Evolutionary conservation across 1,140 invertebrate genomes (phyloP).

Genomic region (Babylonia areolata): DNA sequence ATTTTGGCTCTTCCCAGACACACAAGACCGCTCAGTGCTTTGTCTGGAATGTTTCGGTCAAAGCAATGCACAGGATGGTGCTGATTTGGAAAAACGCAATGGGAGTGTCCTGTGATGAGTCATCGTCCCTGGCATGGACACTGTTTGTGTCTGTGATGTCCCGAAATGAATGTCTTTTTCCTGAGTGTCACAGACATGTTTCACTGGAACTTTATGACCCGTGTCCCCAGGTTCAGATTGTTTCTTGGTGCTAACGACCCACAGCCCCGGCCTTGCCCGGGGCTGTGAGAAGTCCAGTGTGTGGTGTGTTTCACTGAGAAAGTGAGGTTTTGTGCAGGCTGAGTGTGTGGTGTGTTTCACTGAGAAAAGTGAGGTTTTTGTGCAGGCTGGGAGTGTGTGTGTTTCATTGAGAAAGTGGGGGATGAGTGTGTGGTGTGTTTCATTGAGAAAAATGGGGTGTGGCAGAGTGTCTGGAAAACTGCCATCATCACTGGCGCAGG

Average conservation of each 20-base stretch:
- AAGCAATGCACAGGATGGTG: not conserved
- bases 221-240: not conserved
- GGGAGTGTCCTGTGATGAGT: not conserved
- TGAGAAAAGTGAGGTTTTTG: too few relatives aligned
- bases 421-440: not conserved
- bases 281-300: not conserved
- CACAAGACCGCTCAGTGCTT: not conserved
- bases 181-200: too few relatives aligned
- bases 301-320: too few relatives aligned
- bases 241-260: not conserved
- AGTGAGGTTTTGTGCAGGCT: too few relatives aligned
- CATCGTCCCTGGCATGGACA: not conserved
- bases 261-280: not conserved
- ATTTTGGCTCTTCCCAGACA: not conserved
- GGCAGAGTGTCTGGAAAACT: not conserved
- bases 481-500: not conserved
- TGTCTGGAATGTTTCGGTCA: too few relatives aligned
- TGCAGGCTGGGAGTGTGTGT: too few relatives aligned
- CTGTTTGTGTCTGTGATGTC: not conserved
- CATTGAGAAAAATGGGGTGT: not conserved
- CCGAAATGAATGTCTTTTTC: not conserved
- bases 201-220: not conserved
- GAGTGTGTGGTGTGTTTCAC: too few relatives aligned
- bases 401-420: too few relatives aligned
- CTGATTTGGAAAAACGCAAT: not conserved